Percentiles rank a stretch among this genome's conserved stretches.
Conservation (phyloP, 2,797 vertebrate species). For the Pygocentrus nattereri region DNA sequence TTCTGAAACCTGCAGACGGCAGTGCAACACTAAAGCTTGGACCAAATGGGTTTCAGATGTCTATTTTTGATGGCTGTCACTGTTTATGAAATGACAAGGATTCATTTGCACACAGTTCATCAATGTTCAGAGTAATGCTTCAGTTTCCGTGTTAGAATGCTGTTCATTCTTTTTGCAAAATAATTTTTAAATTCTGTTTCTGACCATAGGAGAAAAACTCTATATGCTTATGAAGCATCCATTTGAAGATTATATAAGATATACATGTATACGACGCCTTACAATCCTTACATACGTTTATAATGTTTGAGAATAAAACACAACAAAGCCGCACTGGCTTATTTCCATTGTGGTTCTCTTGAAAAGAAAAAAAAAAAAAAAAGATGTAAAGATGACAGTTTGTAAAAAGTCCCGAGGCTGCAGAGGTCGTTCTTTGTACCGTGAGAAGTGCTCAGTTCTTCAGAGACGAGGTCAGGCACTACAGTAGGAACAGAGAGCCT, state of each 20-base stretch:
- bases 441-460: constrained; percentile 49
- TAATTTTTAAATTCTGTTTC: background rate
- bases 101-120: constrained; percentile 2
- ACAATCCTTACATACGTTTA: background rate
- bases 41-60: constrained; percentile 26
- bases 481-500: constrained; percentile 57
- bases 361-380: too few species aligned
- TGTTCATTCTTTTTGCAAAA: background rate
- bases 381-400: background rate
- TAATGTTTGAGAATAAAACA: background rate
- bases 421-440: constrained; percentile 59
- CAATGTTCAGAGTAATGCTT: background rate
- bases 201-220: background rate
- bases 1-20: constrained; percentile 31
- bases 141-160: background rate
- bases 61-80: constrained; percentile 1
- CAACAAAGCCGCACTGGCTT: background rate
- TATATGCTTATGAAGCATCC: background rate
- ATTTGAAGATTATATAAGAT: background rate
- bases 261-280: background rate
- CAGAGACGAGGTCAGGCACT: constrained; percentile 53
- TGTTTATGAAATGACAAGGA: background rate
- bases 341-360: background rate
- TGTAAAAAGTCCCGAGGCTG: constrained; percentile 2
- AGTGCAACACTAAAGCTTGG: background rate